Percentiles rank a stretch among this genome's conserved stretches.
These are phyloP conservation scores for Eucidaris tribuloides DNA, from an alignment of 35 echinoderm and acorn worm species.

Conservation along the genomic window DNA sequence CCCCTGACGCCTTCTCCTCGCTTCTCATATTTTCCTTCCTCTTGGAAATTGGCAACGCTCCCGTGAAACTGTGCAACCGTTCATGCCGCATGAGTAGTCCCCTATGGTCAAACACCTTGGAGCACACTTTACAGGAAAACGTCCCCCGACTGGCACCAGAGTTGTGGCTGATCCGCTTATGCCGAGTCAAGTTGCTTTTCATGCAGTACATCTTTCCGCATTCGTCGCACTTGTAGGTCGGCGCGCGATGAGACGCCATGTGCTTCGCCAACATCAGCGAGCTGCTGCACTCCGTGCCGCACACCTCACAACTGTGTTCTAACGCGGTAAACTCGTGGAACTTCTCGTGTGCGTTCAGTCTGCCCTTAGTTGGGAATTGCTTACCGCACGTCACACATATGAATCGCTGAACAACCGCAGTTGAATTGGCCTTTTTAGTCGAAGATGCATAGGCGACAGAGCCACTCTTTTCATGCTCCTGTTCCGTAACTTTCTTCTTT, in stretches of 20 bases:
- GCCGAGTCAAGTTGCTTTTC: not conserved
- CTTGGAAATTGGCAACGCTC: not conserved
- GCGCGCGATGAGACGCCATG: not conserved
- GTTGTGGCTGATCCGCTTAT: not conserved
- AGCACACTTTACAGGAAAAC: not conserved
- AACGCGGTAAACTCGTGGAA: not conserved
- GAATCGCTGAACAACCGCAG: too few relatives aligned
- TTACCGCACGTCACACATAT: not conserved
- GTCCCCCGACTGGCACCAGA: not conserved
- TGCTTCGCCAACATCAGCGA: not conserved
- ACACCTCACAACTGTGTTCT: not conserved
- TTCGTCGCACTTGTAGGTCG: not conserved
- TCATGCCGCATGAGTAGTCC: not conserved
- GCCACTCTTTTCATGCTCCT: too few relatives aligned
- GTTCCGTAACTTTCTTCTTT: too few relatives aligned
- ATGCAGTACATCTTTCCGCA: not conserved
- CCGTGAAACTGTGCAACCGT: not conserved
- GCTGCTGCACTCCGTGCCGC: not conserved
- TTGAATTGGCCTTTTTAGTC: too few relatives aligned
- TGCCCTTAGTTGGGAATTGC: not conserved
- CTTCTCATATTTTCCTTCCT: not conserved
- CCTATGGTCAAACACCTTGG: not conserved
- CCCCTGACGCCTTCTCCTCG: not conserved
- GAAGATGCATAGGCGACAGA: too few relatives aligned
- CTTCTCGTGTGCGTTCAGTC: not conserved